Evolutionary conservation across 2,113 vertebrate species (phyloP).

Genomic region (Pristiophorus japonicus): DNA sequence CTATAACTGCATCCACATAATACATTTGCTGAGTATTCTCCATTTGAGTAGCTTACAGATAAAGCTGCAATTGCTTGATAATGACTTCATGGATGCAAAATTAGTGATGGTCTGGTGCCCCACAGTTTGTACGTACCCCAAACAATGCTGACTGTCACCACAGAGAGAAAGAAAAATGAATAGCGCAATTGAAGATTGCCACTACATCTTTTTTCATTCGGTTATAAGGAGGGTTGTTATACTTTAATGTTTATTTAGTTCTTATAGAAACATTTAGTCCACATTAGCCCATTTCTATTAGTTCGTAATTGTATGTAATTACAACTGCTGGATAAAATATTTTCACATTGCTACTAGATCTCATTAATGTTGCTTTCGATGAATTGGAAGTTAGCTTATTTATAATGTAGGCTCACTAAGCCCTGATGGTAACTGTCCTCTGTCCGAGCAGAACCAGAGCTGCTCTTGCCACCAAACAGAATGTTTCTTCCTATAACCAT

Average conservation of each 20-base stretch:
- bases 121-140: slow-evolving; percentile 54
- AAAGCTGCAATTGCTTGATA: slow-evolving; percentile 71
- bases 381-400: neutral
- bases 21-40: slow-evolving; percentile 72
- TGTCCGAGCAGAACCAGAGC: neutral
- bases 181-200: neutral
- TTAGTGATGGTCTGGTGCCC: slow-evolving; percentile 67
- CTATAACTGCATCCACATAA: slow-evolving; percentile 71
- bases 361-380: neutral
- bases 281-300: neutral
- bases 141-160: slow-evolving; percentile 56
- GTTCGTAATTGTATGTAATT: neutral
- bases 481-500: neutral
- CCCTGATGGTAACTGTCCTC: neutral
- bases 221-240: neutral
- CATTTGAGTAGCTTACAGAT: slow-evolving; percentile 66
- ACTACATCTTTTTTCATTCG: neutral
- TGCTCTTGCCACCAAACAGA: neutral
- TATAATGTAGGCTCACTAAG: neutral
- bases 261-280: neutral
- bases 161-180: neutral
- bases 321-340: neutral
- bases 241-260: neutral
- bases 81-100: slow-evolving; percentile 68
- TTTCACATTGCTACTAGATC: neutral